A percentile compares a stretch with the other conserved stretches of the same genome.
phyloP scores from a whole-genome alignment of 2,888 invertebrate genomes.

The Lutraria lutraria region DNA sequence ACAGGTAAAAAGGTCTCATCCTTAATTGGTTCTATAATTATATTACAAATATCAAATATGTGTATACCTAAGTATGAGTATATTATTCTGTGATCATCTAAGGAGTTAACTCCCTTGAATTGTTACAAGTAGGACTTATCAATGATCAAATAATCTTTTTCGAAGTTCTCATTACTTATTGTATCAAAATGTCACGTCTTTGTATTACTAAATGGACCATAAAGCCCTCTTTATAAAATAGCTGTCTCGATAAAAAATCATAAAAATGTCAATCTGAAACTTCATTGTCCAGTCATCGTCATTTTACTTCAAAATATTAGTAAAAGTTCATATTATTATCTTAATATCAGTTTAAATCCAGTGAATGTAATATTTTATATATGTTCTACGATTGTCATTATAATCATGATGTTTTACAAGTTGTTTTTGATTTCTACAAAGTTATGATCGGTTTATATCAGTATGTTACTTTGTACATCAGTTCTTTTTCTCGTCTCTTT shows the following conservation, averaged over 20 bases:
- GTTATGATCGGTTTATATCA: neutral
- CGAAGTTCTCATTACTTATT: neutral
- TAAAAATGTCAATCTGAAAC: neutral
- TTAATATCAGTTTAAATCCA: neutral
- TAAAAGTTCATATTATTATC: neutral
- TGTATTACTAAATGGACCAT: neutral
- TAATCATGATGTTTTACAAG: neutral
- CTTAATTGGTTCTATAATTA: no score
- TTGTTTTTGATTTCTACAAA: neutral
- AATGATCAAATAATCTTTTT: neutral
- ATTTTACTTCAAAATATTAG: slow-evolving; percentile 1
- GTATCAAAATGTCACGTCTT: neutral
- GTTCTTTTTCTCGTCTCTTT: slow-evolving; percentile 44
- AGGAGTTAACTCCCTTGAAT: no score
- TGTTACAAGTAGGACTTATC: neutral
- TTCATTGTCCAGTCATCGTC: neutral
- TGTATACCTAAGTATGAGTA: no score
- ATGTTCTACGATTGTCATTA: neutral
- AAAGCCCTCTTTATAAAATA: neutral
- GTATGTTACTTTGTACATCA: neutral
- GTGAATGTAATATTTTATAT: neutral
- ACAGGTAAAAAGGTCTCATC: no score
- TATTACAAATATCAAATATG: no score
- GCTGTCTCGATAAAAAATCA: neutral
- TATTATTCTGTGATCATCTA: no score